phyloP scores from a whole-genome alignment of 2,113 vertebrate species.

The Trochalopteron elliotii region DNA sequence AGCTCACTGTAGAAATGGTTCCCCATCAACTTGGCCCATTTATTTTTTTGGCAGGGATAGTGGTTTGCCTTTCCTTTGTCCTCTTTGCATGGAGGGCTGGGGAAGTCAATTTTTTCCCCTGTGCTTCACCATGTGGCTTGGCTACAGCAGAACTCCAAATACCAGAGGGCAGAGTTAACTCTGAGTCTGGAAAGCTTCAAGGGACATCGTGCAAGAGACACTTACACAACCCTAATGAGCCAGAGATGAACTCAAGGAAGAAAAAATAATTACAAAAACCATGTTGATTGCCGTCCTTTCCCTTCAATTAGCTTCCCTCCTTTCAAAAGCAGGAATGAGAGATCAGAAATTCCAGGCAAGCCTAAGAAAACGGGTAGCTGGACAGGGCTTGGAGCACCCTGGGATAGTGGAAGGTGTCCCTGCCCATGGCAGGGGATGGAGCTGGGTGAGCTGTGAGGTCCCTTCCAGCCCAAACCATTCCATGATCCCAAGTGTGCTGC shows the following conservation, averaged over 20 bases:
- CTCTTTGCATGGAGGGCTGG: background rate
- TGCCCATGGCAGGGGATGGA: background rate
- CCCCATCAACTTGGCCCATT: background rate
- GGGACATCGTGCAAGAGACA: background rate
- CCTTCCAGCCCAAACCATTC: background rate
- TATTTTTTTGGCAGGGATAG: background rate
- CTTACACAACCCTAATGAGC: background rate
- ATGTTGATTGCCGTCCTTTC: background rate
- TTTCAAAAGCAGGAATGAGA: background rate
- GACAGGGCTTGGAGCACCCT: background rate
- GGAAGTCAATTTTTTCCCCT: background rate
- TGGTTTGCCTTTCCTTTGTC: background rate
- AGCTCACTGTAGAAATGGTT: background rate
- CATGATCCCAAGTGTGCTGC: fast-evolving
- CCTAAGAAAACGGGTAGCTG: background rate
- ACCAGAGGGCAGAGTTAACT: background rate
- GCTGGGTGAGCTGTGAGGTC: fast-evolving
- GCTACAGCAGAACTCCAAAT: background rate
- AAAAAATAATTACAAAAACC: background rate
- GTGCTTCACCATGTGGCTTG: background rate
- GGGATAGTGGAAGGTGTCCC: background rate
- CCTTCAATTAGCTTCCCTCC: background rate
- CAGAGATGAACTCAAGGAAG: background rate
- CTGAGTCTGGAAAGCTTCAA: background rate
- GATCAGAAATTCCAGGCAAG: background rate